phyloP scores from a whole-genome alignment of 2,888 invertebrate species.

The Spodoptera littoralis region DNA sequence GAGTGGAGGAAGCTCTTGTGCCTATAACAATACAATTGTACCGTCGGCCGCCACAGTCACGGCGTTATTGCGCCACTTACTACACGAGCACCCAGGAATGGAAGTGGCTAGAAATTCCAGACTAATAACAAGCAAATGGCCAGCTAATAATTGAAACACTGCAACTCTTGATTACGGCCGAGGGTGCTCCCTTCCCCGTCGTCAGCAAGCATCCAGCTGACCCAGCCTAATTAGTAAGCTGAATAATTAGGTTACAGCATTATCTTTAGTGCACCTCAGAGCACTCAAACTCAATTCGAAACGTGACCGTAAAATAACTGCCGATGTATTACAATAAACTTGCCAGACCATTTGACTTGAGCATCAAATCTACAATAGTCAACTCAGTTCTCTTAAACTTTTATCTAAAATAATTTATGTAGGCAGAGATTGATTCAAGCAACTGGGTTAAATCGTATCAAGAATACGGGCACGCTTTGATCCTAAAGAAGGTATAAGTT shows the following conservation, averaged over 20 bases:
- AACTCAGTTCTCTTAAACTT: conserved; percentile 6
- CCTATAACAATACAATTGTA: conserved; percentile 60
- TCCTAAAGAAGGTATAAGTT: conserved; percentile 32
- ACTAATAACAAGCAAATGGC: conserved; percentile 58
- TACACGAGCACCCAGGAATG: conserved; percentile 51
- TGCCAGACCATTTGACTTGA: too few relatives aligned
- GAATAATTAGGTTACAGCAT: conserved; percentile 30
- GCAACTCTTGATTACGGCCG: conserved; percentile 51
- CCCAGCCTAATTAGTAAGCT: conserved; percentile 39
- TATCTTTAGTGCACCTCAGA: conserved; percentile 35
- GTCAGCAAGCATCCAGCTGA: conserved; percentile 31
- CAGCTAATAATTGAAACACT: conserved; percentile 54
- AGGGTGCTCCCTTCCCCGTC: conserved; percentile 15
- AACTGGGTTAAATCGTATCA: conserved; percentile 25
- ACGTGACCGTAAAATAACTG: conserved; percentile 3
- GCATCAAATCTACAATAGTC: conserved; percentile 1
- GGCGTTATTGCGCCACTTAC: conserved; percentile 60
- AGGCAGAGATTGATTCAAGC: conserved; percentile 18
- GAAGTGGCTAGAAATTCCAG: conserved; percentile 51
- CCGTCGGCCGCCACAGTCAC: conserved; percentile 43
- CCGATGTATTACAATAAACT: too few relatives aligned
- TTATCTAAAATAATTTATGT: conserved; percentile 12
- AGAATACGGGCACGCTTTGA: conserved; percentile 22
- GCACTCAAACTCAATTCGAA: conserved; percentile 3
- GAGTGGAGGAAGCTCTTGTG: conserved; percentile 54